Evolutionary conservation across 2,113 vertebrate species (phyloP).

Genomic region (Tursiops truncatus): DNA sequence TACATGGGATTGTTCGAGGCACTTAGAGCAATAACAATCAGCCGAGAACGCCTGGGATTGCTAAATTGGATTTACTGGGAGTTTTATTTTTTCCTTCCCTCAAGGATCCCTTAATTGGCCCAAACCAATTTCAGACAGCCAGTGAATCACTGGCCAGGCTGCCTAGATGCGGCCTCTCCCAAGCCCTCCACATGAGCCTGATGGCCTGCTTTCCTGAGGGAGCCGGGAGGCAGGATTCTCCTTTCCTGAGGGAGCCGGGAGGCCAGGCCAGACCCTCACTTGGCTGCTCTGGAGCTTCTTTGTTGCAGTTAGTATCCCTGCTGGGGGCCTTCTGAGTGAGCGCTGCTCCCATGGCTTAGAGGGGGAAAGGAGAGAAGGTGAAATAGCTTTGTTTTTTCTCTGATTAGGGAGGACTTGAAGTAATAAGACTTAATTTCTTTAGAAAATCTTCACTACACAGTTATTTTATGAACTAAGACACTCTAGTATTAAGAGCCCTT

Average conservation of each 20-base stretch:
- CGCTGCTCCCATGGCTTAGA: neutral
- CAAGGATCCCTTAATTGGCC: conserved; percentile 51
- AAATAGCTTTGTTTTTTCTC: neutral
- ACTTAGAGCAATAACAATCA: conserved; percentile 38
- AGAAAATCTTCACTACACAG: neutral
- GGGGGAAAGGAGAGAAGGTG: neutral
- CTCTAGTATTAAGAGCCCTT: neutral
- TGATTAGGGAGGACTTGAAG: neutral
- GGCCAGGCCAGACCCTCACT: neutral
- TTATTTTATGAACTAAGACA: neutral
- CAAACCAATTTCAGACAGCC: conserved; percentile 5
- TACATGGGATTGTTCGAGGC: neutral
- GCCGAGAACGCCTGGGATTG: neutral
- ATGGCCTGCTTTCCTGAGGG: neutral
- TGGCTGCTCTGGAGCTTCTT: neutral
- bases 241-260: neutral
- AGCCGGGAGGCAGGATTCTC: neutral
- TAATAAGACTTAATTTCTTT: conserved; percentile 28
- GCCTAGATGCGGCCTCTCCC: neutral
- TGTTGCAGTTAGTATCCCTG: neutral
- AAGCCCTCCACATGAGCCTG: neutral
- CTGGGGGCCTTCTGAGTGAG: neutral
- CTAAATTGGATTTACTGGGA: conserved; percentile 52
- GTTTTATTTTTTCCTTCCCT: conserved; percentile 26
- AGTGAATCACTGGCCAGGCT: neutral